Base-by-base conservation (phyloP, 2,113 vertebrate species). In the Tenrec ecaudatus region DNA sequence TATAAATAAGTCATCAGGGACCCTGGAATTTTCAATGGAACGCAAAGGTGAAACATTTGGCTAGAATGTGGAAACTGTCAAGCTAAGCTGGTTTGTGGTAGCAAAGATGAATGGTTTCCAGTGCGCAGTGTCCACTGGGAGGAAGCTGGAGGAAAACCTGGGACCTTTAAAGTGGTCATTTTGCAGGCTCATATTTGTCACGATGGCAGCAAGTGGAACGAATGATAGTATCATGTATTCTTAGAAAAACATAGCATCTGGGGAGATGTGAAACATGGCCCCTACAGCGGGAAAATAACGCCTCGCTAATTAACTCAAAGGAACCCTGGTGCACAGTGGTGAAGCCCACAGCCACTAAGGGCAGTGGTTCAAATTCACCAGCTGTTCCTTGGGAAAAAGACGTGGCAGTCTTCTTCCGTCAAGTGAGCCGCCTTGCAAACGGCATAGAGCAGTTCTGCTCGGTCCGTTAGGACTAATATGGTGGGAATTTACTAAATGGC, bases 41-140 rank as follows among this genome's bases (percentile, higher is more conserved):
- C 20, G 29, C 43, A 31, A 78, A 47, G 40, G 80, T 87, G 93
- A 94, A 96, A 95, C 71, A 83, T 96, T 86, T 94, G 94, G 86
- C 82, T 68, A 88, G 23, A 92, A 86, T 92, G 64, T 95, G 58
- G 23, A 82, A 94, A 78, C 95, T 95, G 91, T 93, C 93, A 90
- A 82, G 47, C 84, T 92, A 77, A 94, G 29, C 90, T 92, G 82
- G 86, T 80, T 95, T 95, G 94, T 73, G 88, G 96, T 93, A 96
- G 95, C 93, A 80, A 93, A 94, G 93, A 96, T 80, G 79, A 82
- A 96, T 96, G 96, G 77, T 73, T 95, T 94, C 88, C 77, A 96
- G 80, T 81, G n/a, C 75, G 60, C 29, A 36, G 38, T 68, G 76
- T 95, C 92, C 90, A 36, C 7, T 62, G 94, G 93, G 95, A 96